Conservation (phyloP, 2,797 vertebrate species). For the Neosilurus mollespiculum region DNA sequence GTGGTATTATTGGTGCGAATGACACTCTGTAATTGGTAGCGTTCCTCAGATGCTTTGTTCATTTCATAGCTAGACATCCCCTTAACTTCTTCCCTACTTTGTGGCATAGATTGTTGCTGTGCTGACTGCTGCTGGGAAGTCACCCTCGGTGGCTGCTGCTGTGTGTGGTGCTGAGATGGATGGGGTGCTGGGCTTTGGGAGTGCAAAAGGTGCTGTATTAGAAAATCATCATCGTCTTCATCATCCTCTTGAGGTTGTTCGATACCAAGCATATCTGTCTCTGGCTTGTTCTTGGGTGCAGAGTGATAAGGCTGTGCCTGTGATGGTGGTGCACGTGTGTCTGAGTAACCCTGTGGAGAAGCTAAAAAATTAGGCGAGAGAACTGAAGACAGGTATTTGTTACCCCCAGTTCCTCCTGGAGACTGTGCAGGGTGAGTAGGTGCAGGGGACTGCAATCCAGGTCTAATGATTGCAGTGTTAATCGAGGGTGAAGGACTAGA, state of each 20-base stretch:
- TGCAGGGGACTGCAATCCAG: conserved; percentile 82
- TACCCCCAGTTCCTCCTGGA: conserved; percentile 69
- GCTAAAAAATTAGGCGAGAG: conserved; percentile 82
- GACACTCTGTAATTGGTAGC: conserved; percentile 87
- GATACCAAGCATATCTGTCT: conserved; percentile 73
- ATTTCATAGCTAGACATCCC: conserved; percentile 75
- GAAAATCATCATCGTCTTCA: conserved; percentile 79
- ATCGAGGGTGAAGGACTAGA: conserved; percentile 82
- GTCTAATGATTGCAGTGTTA: conserved; percentile 74
- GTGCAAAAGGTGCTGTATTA: conserved; percentile 87
- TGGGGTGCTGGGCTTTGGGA: conserved; percentile 77
- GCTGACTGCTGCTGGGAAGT: conserved; percentile 64
- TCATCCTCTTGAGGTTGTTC: conserved; percentile 69
- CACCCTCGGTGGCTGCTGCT: conserved; percentile 52
- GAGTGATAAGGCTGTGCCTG: conserved; percentile 75
- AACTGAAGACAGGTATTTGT: conserved; percentile 82
- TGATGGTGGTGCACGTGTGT: conserved; percentile 63
- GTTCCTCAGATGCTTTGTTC: conserved; percentile 81
- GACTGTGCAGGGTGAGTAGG: conserved; percentile 72
- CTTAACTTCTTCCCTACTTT: conserved; percentile 61
- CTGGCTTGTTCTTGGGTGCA: conserved; percentile 70
- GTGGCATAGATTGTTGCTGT: conserved; percentile 64
- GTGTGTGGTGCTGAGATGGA: conserved; percentile 65
- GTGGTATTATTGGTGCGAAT: conserved; percentile 81
- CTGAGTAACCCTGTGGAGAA: conserved; percentile 75